Conservation (phyloP, 1,140 invertebrate species). For the Euura saliciscinereae region DNA sequence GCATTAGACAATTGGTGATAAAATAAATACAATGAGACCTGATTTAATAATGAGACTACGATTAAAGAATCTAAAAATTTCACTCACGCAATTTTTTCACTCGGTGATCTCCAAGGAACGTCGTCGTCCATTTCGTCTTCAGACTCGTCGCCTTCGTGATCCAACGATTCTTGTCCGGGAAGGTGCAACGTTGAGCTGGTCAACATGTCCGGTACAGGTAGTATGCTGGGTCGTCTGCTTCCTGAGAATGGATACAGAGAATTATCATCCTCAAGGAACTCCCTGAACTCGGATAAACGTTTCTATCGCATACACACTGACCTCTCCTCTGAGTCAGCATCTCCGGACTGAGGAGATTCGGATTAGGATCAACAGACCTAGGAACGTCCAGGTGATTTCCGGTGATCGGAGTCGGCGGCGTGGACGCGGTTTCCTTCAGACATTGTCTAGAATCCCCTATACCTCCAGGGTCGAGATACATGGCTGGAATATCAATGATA, state of each 20-base stretch:
- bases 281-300: background rate
- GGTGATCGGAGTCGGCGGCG: conserved; percentile 66
- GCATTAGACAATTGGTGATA: too few species aligned
- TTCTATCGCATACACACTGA: conserved; percentile 39
- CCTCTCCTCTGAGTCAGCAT: conserved; percentile 76
- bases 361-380: conserved; percentile 71
- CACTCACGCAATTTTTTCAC: conserved; percentile 89
- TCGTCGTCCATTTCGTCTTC: conserved; percentile 89
- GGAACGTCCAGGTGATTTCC: conserved; percentile 82
- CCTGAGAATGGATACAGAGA: conserved; percentile 56
- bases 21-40: background rate
- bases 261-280: background rate
- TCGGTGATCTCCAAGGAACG: conserved; percentile 86
- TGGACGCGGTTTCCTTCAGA: conserved; percentile 68
- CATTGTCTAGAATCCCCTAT: conserved; percentile 67
- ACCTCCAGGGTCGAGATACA: conserved; percentile 57
- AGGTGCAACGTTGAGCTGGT: conserved; percentile 79
- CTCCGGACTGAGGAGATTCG: conserved; percentile 82
- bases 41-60: conserved; percentile 10
- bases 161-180: conserved; percentile 71
- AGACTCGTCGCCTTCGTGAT: conserved; percentile 79
- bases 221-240: conserved; percentile 82
- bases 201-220: conserved; percentile 88
- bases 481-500: conserved; percentile 44
- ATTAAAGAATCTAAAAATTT: conserved; percentile 25